Conservation (phyloP, 2,113 vertebrate genomes). For the Eptesicus fuscus region DNA sequence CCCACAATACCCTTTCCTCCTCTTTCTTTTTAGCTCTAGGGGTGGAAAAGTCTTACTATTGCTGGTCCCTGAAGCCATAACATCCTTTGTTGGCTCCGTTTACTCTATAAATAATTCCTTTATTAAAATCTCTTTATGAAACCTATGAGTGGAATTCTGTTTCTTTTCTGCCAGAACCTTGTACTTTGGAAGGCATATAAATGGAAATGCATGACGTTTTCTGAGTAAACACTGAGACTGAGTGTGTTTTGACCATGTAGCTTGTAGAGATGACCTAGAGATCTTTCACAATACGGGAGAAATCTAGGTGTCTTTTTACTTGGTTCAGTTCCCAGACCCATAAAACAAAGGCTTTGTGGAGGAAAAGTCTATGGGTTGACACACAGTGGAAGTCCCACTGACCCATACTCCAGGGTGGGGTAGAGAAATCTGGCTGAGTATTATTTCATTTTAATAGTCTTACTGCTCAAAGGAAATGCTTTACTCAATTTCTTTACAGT, state of each 20-base stretch:
- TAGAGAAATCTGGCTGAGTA: neutral
- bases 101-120: neutral
- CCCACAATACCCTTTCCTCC: neutral
- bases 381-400: constrained; percentile 4
- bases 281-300: constrained; percentile 25
- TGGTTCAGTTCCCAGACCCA: constrained; percentile 17
- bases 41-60: neutral
- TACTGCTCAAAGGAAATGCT: neutral
- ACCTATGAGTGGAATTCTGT: neutral
- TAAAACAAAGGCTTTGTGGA: constrained; percentile 14
- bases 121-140: neutral
- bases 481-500: neutral
- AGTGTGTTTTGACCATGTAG: neutral
- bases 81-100: neutral
- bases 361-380: neutral
- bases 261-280: neutral
- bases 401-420: neutral
- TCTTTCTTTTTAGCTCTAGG: neutral
- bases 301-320: constrained; percentile 9
- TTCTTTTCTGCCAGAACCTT: neutral
- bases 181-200: neutral
- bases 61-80: neutral
- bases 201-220: neutral
- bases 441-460: constrained; percentile 12
- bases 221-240: neutral